Base-by-base conservation (phyloP, 1,140 invertebrate genomes). In the Leptoteleia sp. region DNA sequence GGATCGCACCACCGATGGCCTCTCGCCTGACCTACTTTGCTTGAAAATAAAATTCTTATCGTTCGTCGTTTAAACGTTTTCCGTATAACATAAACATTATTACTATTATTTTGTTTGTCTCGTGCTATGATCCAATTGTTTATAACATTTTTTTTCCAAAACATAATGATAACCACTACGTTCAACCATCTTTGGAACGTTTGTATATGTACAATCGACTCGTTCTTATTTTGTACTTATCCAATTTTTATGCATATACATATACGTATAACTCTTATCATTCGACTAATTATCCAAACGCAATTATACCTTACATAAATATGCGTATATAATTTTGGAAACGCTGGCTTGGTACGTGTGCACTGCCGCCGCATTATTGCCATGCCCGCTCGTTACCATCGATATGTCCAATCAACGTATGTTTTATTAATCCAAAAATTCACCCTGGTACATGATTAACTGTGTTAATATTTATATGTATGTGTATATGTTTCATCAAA, bases 281-380 rank as follows among this genome's bases (percentile, higher is more conserved):
- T 48, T 50, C 5, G 9, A 70, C 17, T 43, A 42, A 57, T 57
- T 59, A 27, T 27, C 11, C 31, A 45, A 38, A 37, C 31, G 31
- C 42, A 43, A 59, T 68, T 55, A 15, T 43, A 40, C 19, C 35
- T 61, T 33, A 47, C 19, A 54, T 19, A 13, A 47, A 75, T 33
- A 57, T 42, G 43, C 31, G 16, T 73, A 55, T 68, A 79, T 76
- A n/a, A 80, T 79, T 80, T 37, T 62, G 48, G 13, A 81, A 84
- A 83, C 50, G 80, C 79, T 86, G 86, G 81, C 83, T 87, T 83
- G 81, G 79, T 86, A 86, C 73, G 73, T 84, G 79, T 87, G 84
- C 83, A 87, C 82, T 76, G 78, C 80, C 73, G 82, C 67, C 76
- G 82, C 84, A 87, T 85, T 82, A 85, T 83, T 82, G 71, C 81